These are phyloP conservation scores for Schizaphis graminum DNA, from an alignment of 2,888 invertebrate genomes.

Conservation along the genomic window DNA sequence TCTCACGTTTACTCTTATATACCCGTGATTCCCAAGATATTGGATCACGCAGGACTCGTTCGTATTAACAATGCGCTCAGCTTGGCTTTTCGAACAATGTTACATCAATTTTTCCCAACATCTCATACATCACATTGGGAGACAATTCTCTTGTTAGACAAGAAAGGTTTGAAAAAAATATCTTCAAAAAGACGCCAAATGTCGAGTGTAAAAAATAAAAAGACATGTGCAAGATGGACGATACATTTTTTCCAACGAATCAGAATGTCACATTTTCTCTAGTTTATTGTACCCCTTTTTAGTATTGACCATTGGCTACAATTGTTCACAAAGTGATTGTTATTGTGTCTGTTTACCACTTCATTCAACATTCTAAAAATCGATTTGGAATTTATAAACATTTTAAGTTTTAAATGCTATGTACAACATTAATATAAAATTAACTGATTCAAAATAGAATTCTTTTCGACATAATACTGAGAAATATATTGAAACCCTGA, in stretches of 20 bases:
- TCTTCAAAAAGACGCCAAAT: constrained; percentile 43
- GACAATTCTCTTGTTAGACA: constrained; percentile 51
- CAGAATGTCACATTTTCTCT: constrained; percentile 42
- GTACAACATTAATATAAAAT: background rate
- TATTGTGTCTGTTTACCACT: background rate
- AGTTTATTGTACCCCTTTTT: constrained; percentile 14
- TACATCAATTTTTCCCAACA: constrained; percentile 46
- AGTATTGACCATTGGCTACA: constrained; percentile 15
- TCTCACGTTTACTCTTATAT: constrained; percentile 45
- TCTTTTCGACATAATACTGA: background rate
- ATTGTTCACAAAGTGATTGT: constrained; percentile 50
- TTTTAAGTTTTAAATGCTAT: background rate
- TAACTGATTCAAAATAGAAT: background rate
- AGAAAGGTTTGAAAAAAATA: constrained; percentile 22
- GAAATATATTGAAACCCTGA: background rate
- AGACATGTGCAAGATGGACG: constrained; percentile 47
- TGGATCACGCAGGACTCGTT: constrained; percentile 47
- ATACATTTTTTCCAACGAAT: constrained; percentile 41
- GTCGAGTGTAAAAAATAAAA: constrained; percentile 47
- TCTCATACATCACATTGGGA: constrained; percentile 43
- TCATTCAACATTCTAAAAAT: background rate
- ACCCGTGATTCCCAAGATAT: constrained; percentile 37
- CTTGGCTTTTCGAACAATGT: constrained; percentile 53
- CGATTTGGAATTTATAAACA: background rate
- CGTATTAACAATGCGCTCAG: constrained; percentile 51